Evolutionary conservation across 2,113 vertebrate genomes (phyloP).

Genomic region (Prunella himalayana): DNA sequence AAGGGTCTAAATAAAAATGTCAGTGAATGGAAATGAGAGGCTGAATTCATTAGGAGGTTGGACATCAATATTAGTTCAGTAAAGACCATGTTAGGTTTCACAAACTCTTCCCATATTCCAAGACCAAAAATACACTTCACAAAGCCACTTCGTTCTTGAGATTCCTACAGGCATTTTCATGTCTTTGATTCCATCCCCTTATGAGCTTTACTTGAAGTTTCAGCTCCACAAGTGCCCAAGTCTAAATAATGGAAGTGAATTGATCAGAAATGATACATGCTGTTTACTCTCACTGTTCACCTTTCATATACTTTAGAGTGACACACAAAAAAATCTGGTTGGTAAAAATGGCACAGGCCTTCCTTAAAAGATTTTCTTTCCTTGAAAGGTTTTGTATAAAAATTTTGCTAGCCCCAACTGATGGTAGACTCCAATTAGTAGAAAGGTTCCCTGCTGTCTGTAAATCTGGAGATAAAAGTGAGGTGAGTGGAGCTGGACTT

Average conservation of each 20-base stretch:
- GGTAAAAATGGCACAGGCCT: background rate
- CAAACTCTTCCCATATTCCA: background rate
- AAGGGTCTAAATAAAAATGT: background rate
- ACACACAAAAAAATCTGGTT: background rate
- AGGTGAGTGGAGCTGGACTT: background rate
- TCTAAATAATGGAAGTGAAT: background rate
- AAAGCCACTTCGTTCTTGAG: background rate
- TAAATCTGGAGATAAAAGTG: background rate
- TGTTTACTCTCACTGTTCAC: background rate
- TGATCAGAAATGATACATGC: background rate
- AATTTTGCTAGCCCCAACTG: background rate
- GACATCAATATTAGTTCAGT: background rate
- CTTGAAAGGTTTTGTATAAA: background rate
- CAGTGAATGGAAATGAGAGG: background rate
- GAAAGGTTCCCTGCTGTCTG: background rate
- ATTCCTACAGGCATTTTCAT: background rate
- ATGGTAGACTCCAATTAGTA: background rate
- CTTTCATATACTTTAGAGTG: background rate
- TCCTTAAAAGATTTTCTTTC: background rate
- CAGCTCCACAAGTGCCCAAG: background rate
- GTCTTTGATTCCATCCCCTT: background rate
- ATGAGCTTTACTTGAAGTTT: background rate
- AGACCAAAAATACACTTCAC: background rate
- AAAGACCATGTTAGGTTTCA: background rate
- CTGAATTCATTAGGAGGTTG: background rate